Evolutionary conservation across 2,113 vertebrate species (phyloP), one percentile per base, ranked within the genome.

Genomic region (Glareola pratincola): DNA sequence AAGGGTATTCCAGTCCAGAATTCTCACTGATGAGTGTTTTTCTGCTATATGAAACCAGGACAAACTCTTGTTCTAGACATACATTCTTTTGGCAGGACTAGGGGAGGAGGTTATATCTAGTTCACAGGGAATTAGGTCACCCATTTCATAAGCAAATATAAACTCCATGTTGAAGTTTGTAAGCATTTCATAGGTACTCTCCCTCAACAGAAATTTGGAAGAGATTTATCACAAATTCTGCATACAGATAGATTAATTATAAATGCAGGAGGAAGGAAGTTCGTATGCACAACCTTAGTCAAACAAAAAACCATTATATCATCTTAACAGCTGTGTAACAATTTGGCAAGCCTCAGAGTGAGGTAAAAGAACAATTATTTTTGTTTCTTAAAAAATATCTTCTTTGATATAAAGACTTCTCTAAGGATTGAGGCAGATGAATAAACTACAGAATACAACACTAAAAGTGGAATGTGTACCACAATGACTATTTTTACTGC

Each of bases 321-420:
- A 96, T 95, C 88, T 81, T 90, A 97, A 90, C 97, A 97, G 96
- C 95, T 98, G 96, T 92, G 88, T 53, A 96, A 97, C 57, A 90
- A 71, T 79, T 86, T 96, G 96, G 95, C 95, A 97, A 83, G 88
- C 43, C 39, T 94, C 54, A 74, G 43, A 94, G 51, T 56, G 26
- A 88, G 80, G 48, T 73, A 91, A 91, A 97, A 95, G 89, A 93
- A 96, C 87, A 95, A 97, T 94, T 88, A 97, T 96, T 98, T 97
- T 95, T 94, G 39, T 92, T 96, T 94, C 94, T 88, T 94, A 60
- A 88, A 92, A 97, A 93, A 94, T 90, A 95, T 88, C 83, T 77
- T 92, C 50, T 82, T 94, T 92, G 63, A 63, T 88, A 95, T 88
- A 88, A 94, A 96, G 75, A 75, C 19, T 30, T 84, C 83, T 64